These are phyloP conservation scores for Notocelia uddmanniana DNA, from an alignment of 2,888 invertebrate genomes.

Conservation along the genomic window DNA sequence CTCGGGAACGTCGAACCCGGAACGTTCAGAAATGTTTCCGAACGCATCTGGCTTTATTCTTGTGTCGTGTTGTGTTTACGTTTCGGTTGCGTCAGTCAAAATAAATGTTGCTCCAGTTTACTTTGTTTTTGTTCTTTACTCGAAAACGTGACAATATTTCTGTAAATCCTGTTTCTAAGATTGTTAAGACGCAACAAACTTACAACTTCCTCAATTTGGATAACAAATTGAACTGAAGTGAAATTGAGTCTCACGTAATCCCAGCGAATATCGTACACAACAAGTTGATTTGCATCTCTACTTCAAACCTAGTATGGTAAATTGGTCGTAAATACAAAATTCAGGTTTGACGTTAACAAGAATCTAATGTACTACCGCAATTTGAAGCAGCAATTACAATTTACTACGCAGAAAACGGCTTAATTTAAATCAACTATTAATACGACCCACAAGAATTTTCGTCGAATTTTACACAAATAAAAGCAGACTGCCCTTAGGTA, in stretches of 20 bases:
- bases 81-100: slow-evolving; percentile 38
- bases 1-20: slow-evolving; percentile 45
- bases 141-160: slow-evolving; percentile 13
- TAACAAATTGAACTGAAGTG: slow-evolving; percentile 31
- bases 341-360: slow-evolving; percentile 26
- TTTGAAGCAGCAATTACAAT: slow-evolving; percentile 17
- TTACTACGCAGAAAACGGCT: slow-evolving; percentile 12
- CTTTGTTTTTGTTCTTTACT: not conserved
- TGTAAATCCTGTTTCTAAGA: slow-evolving; percentile 11
- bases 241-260: slow-evolving; percentile 32
- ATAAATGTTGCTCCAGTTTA: slow-evolving; percentile 28
- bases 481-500: not conserved
- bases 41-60: slow-evolving; percentile 37
- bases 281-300: slow-evolving; percentile 30
- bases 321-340: slow-evolving; percentile 37
- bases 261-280: slow-evolving; percentile 13
- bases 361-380: slow-evolving; percentile 25
- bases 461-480: not conserved
- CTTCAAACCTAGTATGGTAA: slow-evolving; percentile 23
- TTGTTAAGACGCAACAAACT: not conserved
- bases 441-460: not conserved
- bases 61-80: slow-evolving; percentile 39
- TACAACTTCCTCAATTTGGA: slow-evolving; percentile 18
- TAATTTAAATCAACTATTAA: slow-evolving; percentile 1
- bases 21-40: slow-evolving; percentile 34